phyloP scores from a whole-genome alignment of 2,888 invertebrate genomes.

The Sinhomidia bicolor region DNA sequence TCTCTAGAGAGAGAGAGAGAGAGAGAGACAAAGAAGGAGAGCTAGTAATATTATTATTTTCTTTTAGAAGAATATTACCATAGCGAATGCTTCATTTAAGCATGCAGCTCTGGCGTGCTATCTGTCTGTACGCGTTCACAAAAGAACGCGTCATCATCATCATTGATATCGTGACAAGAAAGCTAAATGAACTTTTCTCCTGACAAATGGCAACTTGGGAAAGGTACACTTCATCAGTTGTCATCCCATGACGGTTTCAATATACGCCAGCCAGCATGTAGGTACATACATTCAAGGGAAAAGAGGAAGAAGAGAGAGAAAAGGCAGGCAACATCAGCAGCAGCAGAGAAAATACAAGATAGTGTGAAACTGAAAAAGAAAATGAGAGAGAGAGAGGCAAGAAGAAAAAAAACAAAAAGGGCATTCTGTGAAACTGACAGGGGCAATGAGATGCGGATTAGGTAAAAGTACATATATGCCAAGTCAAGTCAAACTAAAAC shows the following conservation, averaged over 20 bases:
- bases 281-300: too few relatives aligned
- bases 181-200: constrained; percentile 67
- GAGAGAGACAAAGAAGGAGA: too few relatives aligned
- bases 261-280: constrained; percentile 10
- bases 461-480: constrained; percentile 4
- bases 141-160: constrained; percentile 54
- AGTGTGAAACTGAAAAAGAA: too few relatives aligned
- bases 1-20: not conserved
- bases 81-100: not conserved
- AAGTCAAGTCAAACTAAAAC: not conserved
- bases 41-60: too few relatives aligned
- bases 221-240: constrained; percentile 73
- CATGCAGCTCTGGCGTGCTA: not conserved
- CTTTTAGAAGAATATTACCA: not conserved
- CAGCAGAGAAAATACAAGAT: too few relatives aligned
- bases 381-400: constrained; percentile 32
- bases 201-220: constrained; percentile 70
- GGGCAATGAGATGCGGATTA: constrained; percentile 65
- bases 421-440: constrained; percentile 63
- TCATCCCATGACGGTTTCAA: constrained; percentile 50
- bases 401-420: constrained; percentile 49
- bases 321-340: too few relatives aligned
- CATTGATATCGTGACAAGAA: constrained; percentile 67
- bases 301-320: not conserved
- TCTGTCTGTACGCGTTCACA: constrained; percentile 1